Conservation (phyloP, 2,888 invertebrate species). For the Ceratothoa steindachneri region DNA sequence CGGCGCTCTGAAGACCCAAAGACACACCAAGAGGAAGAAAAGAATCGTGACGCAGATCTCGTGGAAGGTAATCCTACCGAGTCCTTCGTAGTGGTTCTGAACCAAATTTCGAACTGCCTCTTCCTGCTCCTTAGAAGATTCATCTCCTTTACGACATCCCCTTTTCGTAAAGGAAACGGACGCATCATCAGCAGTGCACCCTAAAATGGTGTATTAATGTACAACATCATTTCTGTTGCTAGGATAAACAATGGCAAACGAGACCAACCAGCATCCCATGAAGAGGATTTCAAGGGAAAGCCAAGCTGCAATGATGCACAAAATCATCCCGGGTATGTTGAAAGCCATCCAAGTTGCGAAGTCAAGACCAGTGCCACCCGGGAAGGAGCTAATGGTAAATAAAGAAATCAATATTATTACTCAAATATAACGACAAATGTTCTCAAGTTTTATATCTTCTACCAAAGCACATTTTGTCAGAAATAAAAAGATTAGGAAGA, state of each 20-base stretch:
- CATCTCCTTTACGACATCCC: slow-evolving; percentile 6
- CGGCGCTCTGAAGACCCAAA: slow-evolving; percentile 86
- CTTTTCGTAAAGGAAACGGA: background rate
- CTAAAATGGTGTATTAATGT: background rate
- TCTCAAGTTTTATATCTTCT: no score
- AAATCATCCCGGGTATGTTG: slow-evolving; percentile 75
- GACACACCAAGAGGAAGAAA: slow-evolving; percentile 71
- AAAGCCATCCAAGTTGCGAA: slow-evolving; percentile 84
- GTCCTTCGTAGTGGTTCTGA: slow-evolving; percentile 64
- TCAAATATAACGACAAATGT: no score
- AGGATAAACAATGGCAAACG: no score
- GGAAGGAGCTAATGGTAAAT: slow-evolving; percentile 59
- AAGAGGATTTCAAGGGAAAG: slow-evolving; percentile 71
- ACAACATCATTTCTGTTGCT: no score
- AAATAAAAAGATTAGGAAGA: no score
- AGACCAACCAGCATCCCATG: slow-evolving; percentile 29
- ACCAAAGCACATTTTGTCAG: no score
- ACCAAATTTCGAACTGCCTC: slow-evolving; percentile 20
- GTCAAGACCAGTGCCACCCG: slow-evolving; percentile 62
- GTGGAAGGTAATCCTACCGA: slow-evolving; percentile 74
- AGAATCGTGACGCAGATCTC: slow-evolving; percentile 60
- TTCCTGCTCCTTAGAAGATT: slow-evolving; percentile 11
- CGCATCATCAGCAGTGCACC: background rate
- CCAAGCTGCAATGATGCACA: slow-evolving; percentile 73
- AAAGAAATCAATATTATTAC: background rate